Conservation (phyloP, 2,113 vertebrate genomes). For the Poeciliopsis occidentalis region DNA sequence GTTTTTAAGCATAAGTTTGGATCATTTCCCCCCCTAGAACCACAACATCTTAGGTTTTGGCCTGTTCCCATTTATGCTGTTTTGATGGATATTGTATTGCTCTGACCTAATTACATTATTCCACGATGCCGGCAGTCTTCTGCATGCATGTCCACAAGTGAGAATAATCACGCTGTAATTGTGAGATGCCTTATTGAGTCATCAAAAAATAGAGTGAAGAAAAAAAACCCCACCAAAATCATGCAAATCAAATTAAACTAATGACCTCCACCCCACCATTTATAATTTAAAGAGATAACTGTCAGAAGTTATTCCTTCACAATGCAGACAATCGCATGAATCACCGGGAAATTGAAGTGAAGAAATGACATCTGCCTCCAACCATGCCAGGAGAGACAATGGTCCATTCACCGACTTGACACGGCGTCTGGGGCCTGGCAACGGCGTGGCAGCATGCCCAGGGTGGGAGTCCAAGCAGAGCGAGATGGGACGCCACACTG, state of each 20-base stretch:
- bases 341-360: constrained; percentile 39
- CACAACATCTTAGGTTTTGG: constrained; percentile 4
- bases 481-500: constrained; percentile 46
- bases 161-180: neutral
- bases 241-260: constrained; percentile 5
- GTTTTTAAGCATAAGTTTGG: constrained; percentile 12
- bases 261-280: too few relatives aligned
- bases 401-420: constrained; percentile 61
- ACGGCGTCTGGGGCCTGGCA: constrained; percentile 40
- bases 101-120: constrained; percentile 9
- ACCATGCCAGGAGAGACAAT: constrained; percentile 66
- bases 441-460: constrained; percentile 33
- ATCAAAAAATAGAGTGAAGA: neutral
- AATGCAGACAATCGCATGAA: constrained; percentile 1
- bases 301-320: constrained; percentile 5
- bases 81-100: constrained; percentile 1
- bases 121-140: neutral
- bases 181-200: constrained; percentile 3
- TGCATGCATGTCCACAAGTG: constrained; percentile 17
- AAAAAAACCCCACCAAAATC: neutral
- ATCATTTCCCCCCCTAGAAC: neutral
- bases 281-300: neutral
- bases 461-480: constrained; percentile 30
- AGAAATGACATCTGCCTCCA: constrained; percentile 60
- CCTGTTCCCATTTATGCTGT: neutral